Percentiles rank a stretch among this genome's conserved stretches.
These are phyloP conservation scores for Zapus hudsonius DNA, from an alignment of 2,113 vertebrate species.

Conservation along the genomic window DNA sequence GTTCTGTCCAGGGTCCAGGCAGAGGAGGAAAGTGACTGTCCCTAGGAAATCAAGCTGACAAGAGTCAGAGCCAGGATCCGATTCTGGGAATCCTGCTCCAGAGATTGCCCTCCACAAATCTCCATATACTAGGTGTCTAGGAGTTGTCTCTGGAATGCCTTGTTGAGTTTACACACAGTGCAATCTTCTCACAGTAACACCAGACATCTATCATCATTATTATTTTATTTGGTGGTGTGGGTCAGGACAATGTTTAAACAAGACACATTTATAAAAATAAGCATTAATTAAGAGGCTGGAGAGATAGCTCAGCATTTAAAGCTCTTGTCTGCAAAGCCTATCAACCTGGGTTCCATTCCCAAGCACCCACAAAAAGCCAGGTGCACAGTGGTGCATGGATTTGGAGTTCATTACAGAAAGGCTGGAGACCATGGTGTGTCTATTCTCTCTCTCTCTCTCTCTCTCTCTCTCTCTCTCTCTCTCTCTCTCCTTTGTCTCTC, in stretches of 20 bases:
- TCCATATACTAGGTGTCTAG: neutral
- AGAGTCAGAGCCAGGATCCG: neutral
- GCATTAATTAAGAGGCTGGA: neutral
- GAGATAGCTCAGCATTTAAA: no score
- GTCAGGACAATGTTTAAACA: neutral
- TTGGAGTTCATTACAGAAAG: no score
- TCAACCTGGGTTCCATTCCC: no score
- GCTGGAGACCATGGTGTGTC: no score
- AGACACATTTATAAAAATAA: neutral
- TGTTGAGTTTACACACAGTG: neutral
- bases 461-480: no score
- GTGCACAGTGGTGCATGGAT: no score
- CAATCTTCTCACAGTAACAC: no score
- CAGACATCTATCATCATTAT: neutral
- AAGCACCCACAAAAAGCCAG: no score
- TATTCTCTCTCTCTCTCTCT: no score
- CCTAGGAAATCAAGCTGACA: neutral
- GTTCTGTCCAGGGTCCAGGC: neutral
- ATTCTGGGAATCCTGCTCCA: neutral
- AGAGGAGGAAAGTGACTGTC: neutral
- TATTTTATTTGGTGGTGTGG: neutral
- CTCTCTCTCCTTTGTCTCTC: no score
- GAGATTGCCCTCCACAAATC: neutral
- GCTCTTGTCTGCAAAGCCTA: no score
- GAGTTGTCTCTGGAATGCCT: neutral